Percentiles rank a stretch among this genome's conserved stretches.
These are phyloP conservation scores for Cydia pomonella DNA, from an alignment of 1,140 invertebrate species.

Conservation along the genomic window DNA sequence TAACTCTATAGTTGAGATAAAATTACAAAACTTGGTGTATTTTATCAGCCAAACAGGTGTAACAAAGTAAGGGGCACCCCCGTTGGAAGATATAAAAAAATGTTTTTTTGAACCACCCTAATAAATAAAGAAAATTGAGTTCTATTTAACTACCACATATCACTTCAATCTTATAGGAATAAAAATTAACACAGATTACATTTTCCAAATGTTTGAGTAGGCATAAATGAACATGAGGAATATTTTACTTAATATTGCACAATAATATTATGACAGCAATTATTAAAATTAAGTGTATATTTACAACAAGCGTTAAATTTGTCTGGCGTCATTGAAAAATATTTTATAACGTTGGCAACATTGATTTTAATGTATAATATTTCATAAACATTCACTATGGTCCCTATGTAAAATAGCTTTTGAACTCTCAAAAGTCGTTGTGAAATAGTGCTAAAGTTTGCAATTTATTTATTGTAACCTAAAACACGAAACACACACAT, in stretches of 20 bases:
- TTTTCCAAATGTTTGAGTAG: neutral
- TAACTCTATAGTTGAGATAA: no score
- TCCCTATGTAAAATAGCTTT: neutral
- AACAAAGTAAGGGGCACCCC: no score
- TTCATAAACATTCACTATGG: conserved; percentile 24
- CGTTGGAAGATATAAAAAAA: no score
- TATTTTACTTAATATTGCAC: neutral
- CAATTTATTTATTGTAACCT: neutral
- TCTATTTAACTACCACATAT: no score
- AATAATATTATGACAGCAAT: neutral
- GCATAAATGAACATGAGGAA: neutral
- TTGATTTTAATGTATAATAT: neutral
- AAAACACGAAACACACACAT: no score
- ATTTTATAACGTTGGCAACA: conserved; percentile 27
- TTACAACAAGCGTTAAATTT: neutral
- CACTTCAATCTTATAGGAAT: no score
- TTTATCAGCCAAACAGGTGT: no score
- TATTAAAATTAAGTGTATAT: neutral
- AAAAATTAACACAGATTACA: neutral
- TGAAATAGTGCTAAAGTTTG: neutral
- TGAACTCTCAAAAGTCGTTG: neutral
- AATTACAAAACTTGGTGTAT: no score
- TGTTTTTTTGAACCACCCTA: no score
- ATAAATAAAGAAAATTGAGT: no score
- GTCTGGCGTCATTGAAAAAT: neutral